Conservation (phyloP, 2,113 vertebrate genomes). For the Trachemys scripta region DNA sequence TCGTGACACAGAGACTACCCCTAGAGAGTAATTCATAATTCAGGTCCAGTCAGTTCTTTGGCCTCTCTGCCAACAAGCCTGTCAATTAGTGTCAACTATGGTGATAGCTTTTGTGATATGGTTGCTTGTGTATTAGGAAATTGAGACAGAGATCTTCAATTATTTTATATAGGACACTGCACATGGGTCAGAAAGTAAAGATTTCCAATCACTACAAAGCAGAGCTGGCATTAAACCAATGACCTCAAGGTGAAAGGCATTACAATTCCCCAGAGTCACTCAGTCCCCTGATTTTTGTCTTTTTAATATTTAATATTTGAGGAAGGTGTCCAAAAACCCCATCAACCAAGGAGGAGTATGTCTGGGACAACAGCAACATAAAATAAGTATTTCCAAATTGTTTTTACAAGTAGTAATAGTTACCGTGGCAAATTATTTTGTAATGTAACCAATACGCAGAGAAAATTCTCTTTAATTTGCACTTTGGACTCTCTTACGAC, state of each 20-base stretch:
- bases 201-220: background rate
- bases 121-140: background rate
- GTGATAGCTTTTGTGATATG: background rate
- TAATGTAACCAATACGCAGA: background rate
- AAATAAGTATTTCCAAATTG: background rate
- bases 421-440: background rate
- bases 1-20: background rate
- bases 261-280: background rate
- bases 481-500: background rate
- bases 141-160: background rate
- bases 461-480: background rate
- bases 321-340: background rate
- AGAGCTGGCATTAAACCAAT: background rate
- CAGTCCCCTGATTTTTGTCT: background rate
- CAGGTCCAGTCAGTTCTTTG: background rate
- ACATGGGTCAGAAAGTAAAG: background rate
- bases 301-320: background rate
- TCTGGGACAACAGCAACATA: background rate
- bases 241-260: background rate
- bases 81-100: background rate
- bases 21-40: background rate
- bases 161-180: background rate
- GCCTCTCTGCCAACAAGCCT: background rate
- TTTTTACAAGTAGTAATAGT: accelerated
- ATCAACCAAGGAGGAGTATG: background rate